Conservation (phyloP, 2,888 invertebrate genomes). For the Volucella inflata region DNA sequence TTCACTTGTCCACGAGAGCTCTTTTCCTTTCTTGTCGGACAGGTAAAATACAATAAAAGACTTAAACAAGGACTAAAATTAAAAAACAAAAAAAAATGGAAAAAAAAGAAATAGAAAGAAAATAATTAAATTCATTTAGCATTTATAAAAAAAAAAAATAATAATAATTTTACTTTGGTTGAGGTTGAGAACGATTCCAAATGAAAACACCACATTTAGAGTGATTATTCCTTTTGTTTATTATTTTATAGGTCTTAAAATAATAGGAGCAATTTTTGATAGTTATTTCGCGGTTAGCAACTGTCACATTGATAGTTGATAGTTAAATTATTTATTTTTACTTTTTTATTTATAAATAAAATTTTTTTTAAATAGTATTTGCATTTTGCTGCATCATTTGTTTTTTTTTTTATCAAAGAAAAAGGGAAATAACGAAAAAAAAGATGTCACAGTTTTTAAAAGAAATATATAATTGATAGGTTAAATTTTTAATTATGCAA, state of each 20-base stretch:
- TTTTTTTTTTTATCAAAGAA: conserved; percentile 10
- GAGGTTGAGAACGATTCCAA: conserved; percentile 25
- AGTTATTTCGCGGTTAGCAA: conserved; percentile 25
- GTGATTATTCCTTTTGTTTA: conserved; percentile 53
- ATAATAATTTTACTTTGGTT: conserved; percentile 18
- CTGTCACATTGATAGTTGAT: conserved; percentile 52
- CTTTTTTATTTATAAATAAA: not conserved
- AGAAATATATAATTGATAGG: conserved; percentile 36
- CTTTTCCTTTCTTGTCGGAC: conserved; percentile 23
- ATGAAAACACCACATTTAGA: conserved; percentile 51
- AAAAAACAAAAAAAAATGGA: conserved; percentile 26
- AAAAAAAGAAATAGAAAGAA: not conserved
- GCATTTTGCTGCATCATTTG: not conserved
- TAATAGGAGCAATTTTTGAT: conserved; percentile 26
- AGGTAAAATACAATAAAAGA: conserved; percentile 40
- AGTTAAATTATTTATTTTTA: conserved; percentile 42
- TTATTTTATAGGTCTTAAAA: conserved; percentile 38
- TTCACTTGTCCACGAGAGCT: conserved; percentile 30
- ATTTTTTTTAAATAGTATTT: conserved; percentile 23
- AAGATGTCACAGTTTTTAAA: conserved; percentile 24
- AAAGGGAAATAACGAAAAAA: conserved; percentile 4
- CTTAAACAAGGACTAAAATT: conserved; percentile 10
- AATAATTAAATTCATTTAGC: not conserved
- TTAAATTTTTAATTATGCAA: conserved; percentile 51
- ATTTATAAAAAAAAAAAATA: conserved; percentile 2